These are phyloP conservation scores for Cecidostiba fungosa DNA, from an alignment of 2,888 invertebrate genomes.

Conservation along the genomic window DNA sequence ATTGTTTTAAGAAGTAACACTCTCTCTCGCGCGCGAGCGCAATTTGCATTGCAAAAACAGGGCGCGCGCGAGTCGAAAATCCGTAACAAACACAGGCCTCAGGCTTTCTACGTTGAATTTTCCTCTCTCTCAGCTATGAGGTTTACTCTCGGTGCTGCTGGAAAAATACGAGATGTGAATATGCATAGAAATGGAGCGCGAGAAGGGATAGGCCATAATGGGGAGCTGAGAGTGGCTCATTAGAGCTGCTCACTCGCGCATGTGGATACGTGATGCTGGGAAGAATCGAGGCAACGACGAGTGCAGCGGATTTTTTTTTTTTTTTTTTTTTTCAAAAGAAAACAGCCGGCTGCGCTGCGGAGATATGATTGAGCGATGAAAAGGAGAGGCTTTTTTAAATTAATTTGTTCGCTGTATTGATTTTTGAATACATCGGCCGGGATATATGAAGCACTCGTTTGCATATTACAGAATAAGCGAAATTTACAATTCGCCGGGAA, in stretches of 20 bases:
- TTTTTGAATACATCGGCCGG: not conserved
- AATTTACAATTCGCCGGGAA: not conserved
- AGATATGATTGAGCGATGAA: not conserved
- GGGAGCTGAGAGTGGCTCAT: constrained; percentile 34
- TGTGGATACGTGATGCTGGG: not conserved
- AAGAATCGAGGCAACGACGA: constrained; percentile 47
- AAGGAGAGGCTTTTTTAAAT: not conserved
- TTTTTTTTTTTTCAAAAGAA: constrained; percentile 5
- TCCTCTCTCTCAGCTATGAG: not conserved
- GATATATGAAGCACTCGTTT: too few relatives aligned
- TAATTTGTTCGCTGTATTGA: not conserved
- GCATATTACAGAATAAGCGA: not conserved
- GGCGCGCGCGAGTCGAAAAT: constrained; percentile 6
- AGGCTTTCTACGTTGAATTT: not conserved
- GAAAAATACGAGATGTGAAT: constrained; percentile 19
- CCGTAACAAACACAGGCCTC: constrained; percentile 40
- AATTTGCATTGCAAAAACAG: constrained; percentile 48
- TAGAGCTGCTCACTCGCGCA: constrained; percentile 3
- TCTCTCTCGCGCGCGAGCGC: not conserved
- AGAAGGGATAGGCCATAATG: not conserved
- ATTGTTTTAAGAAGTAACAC: constrained; percentile 46
- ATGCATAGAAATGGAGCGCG: constrained; percentile 25
- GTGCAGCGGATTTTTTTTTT: not conserved
- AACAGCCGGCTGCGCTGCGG: not conserved
- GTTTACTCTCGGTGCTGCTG: not conserved